phyloP scores from a whole-genome alignment of 1,140 invertebrate genomes.

The Octopus bimaculoides region DNA sequence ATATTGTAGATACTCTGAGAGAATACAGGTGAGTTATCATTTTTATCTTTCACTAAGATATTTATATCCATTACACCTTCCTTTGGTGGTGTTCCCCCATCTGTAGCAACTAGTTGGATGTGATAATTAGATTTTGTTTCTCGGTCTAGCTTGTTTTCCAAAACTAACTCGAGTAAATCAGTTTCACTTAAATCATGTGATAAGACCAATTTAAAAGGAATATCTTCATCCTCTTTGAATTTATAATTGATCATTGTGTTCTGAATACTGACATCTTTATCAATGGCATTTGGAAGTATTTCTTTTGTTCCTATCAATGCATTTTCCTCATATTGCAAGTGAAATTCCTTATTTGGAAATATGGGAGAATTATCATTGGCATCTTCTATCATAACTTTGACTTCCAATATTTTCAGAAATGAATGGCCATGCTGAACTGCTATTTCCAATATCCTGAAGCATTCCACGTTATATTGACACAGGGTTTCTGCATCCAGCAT shows the following conservation, averaged over 20 bases:
- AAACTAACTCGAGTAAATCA: constrained; percentile 38
- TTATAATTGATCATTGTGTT: constrained; percentile 43
- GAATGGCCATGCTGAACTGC: background rate
- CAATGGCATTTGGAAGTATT: constrained; percentile 59
- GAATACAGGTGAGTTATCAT: constrained; percentile 71
- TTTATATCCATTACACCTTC: constrained; percentile 72
- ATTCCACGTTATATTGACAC: background rate
- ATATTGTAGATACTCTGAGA: constrained; percentile 44
- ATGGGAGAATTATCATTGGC: constrained; percentile 91
- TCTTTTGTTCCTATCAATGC: constrained; percentile 64
- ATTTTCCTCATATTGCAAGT: constrained; percentile 55
- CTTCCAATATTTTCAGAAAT: background rate
- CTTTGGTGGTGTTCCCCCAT: constrained; percentile 77
- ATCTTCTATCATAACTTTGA: constrained; percentile 61
- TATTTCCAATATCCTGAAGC: background rate
- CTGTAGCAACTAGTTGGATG: constrained; percentile 81
- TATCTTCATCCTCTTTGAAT: constrained; percentile 41
- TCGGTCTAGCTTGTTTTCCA: constrained; percentile 68
- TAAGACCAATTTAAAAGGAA: constrained; percentile 35
- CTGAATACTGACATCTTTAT: constrained; percentile 65
- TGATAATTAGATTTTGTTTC: constrained; percentile 89
- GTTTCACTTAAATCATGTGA: constrained; percentile 36
- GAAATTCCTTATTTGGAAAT: constrained; percentile 60
- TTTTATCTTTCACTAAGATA: constrained; percentile 34
- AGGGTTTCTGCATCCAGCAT: background rate